Conservation (phyloP, 2,797 vertebrate genomes). For the Trichosurus vulpecula region DNA sequence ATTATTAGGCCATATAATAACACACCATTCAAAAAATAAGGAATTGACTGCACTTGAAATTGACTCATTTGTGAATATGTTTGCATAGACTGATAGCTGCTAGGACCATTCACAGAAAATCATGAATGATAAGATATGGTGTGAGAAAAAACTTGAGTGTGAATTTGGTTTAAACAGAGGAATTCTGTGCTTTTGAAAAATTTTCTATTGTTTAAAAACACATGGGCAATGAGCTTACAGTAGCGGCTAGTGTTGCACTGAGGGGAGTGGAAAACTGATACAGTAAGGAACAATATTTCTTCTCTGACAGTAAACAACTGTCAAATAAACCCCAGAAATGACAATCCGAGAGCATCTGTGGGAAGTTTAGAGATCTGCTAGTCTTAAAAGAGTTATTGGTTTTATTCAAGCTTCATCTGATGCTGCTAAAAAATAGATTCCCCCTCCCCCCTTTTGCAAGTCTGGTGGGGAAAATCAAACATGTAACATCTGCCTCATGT, state of each 20-base stretch:
- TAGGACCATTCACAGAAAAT: neutral
- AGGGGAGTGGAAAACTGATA: neutral
- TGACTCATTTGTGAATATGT: neutral
- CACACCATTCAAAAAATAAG: neutral
- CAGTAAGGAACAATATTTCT: conserved; percentile 55
- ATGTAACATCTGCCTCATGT: conserved; percentile 40
- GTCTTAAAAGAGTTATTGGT: conserved; percentile 66
- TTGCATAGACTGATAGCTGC: neutral
- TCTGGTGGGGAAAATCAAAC: conserved; percentile 56
- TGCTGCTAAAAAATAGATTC: conserved; percentile 56
- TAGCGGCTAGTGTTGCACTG: neutral
- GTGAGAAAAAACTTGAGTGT: neutral
- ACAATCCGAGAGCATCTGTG: neutral
- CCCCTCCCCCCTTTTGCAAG: conserved; percentile 36
- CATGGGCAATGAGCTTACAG: conserved; percentile 21
- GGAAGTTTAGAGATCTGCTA: conserved; percentile 59
- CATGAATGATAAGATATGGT: neutral
- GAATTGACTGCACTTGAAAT: neutral
- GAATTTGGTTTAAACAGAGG: neutral
- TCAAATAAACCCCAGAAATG: conserved; percentile 52
- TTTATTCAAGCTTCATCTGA: conserved; percentile 70
- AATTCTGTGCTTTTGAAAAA: neutral
- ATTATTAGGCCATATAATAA: neutral
- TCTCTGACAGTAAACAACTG: conserved; percentile 58
- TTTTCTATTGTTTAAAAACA: conserved; percentile 43